Evolutionary conservation across 2,888 invertebrate genomes (phyloP).

Genomic region (Erebia ligea): DNA sequence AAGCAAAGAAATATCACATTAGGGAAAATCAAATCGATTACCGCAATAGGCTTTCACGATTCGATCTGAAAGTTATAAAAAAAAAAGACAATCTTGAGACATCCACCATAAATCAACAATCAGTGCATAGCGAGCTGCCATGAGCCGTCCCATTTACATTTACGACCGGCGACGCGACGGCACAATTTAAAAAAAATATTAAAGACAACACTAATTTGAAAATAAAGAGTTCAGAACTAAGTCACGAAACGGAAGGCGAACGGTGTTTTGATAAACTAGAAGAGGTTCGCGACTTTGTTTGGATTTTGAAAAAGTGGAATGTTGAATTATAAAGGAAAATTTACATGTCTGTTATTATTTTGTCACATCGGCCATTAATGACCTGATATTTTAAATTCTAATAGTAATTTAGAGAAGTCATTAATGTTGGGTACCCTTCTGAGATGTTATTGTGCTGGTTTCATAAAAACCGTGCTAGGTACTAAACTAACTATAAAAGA

Average conservation of each 20-base stretch:
- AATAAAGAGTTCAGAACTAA: conserved; percentile 53
- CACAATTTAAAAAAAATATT: conserved; percentile 49
- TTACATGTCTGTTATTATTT: too few species aligned
- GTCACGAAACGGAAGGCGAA: conserved; percentile 72
- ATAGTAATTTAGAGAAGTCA: too few species aligned
- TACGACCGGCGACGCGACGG: conserved; percentile 44
- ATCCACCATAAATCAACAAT: conserved; percentile 57
- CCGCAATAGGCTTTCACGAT: conserved; percentile 13
- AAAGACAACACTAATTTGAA: conserved; percentile 57
- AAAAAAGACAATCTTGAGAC: conserved; percentile 27
- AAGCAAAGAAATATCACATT: neutral
- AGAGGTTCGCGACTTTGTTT: neutral
- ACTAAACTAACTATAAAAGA: too few species aligned
- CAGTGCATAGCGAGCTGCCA: conserved; percentile 49
- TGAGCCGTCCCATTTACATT: conserved; percentile 51
- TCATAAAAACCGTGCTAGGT: too few species aligned
- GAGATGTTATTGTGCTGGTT: too few species aligned
- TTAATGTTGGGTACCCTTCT: too few species aligned
- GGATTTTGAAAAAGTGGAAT: conserved; percentile 40
- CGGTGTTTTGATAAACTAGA: conserved; percentile 58
- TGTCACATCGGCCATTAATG: too few species aligned
- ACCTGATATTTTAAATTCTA: too few species aligned
- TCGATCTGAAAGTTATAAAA: conserved; percentile 25
- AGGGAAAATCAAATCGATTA: conserved; percentile 13
- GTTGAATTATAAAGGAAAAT: too few species aligned